A percentile compares a stretch with the other conserved stretches of the same genome.
These are phyloP conservation scores for Macrosteles quadrilineatus DNA, from an alignment of 1,140 invertebrate species.

Conservation along the genomic window DNA sequence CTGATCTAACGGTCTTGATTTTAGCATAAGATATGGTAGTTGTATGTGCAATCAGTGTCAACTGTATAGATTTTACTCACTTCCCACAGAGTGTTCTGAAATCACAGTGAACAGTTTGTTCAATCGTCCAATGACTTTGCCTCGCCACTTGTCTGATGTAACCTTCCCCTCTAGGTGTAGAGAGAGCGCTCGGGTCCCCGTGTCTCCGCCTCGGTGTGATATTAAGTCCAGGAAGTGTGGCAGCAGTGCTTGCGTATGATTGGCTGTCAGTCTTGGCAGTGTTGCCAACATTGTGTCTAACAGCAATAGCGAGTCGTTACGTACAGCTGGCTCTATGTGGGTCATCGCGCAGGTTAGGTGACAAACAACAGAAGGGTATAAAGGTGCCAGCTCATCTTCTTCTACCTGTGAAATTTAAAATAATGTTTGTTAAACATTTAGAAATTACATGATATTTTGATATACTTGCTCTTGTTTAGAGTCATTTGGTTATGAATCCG, in stretches of 20 bases:
- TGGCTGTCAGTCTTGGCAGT: constrained; percentile 60
- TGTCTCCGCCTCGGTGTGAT: constrained; percentile 23
- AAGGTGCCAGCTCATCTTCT: constrained; percentile 58
- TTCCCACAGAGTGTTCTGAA: constrained; percentile 14
- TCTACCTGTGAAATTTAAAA: constrained; percentile 45
- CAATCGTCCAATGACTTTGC: constrained; percentile 32
- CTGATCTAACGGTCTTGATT: no score
- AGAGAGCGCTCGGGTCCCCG: constrained; percentile 31
- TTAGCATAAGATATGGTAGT: no score
- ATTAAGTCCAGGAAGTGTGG: constrained; percentile 80
- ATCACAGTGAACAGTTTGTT: constrained; percentile 28
- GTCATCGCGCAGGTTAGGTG: constrained; percentile 86
- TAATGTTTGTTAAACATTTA: constrained; percentile 19
- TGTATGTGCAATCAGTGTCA: no score
- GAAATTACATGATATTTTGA: constrained; percentile 5
- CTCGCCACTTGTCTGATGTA: constrained; percentile 35
- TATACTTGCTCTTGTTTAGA: not conserved
- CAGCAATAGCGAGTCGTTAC: constrained; percentile 77
- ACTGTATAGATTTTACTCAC: not conserved
- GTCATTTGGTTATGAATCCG: no score
- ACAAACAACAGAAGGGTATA: constrained; percentile 71
- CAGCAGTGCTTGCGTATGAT: constrained; percentile 67
- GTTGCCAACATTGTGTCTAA: constrained; percentile 69
- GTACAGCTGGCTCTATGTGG: constrained; percentile 74
- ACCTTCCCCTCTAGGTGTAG: constrained; percentile 35